Base-by-base conservation (phyloP, 2,797 vertebrate genomes). In the Coluber constrictor region DNA sequence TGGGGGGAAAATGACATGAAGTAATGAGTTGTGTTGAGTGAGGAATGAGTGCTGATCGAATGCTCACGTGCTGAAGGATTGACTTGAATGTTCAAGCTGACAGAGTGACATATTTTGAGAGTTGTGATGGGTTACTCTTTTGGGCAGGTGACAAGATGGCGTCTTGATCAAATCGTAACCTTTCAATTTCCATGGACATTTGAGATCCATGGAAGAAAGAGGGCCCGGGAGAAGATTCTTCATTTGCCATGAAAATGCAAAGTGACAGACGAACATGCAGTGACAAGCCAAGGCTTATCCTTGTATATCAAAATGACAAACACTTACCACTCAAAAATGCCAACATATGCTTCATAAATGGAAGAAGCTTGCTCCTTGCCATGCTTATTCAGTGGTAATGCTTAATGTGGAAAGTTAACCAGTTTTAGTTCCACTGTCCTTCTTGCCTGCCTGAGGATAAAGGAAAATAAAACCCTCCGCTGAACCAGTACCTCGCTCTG, bases 61-160 rank as follows among this genome's bases (percentile, higher is more conserved):
- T 37, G 61, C 18, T 63, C 18, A n/a, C 18, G 4, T 15, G 32
- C 10, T 88, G 90, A 88, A 63, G 88, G 74, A 89, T 86, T 57
- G 74, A 37, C 43, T 51, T 63, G 10, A 25, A 74, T 32, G 87
- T 87, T 90, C 57, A 37, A 87, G 92, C 63, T 93, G 94, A 94
- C 95, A 93, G 92, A 88, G 92, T 93, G 95, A 93, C 92, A 95
- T 96, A 94, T 94, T 92, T 95, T 94, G 94, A 94, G 89, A 92
- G 56, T 3, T 12, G 70, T 93, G 87, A 93, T 79, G 61, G 89
- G 86, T 6, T 90, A 93, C 90, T 94, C 55, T 89, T 93, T 93
- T 51, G 86, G 93, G 93, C 95, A 96, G 94, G 94, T 95, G 94
- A 95, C 92, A 93, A 94, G 91, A 61, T 70, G 87, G 86, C 79